phyloP scores from a whole-genome alignment of 2,888 invertebrate genomes.

The Macrosiphum euphorbiae region DNA sequence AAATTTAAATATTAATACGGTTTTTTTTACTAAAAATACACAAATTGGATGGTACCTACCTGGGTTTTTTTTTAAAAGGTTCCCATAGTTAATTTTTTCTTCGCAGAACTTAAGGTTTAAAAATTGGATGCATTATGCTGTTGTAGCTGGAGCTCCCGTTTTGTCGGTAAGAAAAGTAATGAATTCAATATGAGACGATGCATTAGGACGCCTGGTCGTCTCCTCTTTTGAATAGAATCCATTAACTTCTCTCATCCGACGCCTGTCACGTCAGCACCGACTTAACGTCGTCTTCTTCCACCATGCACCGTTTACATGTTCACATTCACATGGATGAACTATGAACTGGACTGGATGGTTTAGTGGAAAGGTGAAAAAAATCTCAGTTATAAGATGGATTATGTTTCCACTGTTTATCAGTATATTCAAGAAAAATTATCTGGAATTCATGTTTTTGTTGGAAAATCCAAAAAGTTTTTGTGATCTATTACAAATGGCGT shows the following conservation, averaged over 20 bases:
- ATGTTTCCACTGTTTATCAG: constrained; percentile 28
- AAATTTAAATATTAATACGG: neutral
- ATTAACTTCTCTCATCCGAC: constrained; percentile 60
- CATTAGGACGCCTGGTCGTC: constrained; percentile 49
- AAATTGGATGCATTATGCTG: neutral
- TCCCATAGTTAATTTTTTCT: neutral
- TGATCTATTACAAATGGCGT: neutral
- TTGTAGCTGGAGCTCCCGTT: neutral
- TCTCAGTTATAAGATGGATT: constrained; percentile 51
- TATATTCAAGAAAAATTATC: constrained; percentile 9
- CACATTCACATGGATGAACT: constrained; percentile 10
- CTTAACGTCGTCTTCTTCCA: constrained; percentile 33
- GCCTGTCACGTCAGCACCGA: constrained; percentile 59
- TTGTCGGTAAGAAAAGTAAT: constrained; percentile 54
- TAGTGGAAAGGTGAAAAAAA: neutral
- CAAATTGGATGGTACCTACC: neutral
- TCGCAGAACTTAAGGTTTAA: neutral
- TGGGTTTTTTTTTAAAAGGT: neutral
- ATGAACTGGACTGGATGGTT: neutral
- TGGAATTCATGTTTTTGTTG: neutral
- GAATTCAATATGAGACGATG: constrained; percentile 53
- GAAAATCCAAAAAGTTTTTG: neutral
- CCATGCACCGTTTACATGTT: constrained; percentile 15
- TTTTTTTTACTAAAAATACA: neutral
- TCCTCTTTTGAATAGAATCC: constrained; percentile 60